Conservation (phyloP, 2,888 invertebrate species). For the Tachina lurida region DNA sequence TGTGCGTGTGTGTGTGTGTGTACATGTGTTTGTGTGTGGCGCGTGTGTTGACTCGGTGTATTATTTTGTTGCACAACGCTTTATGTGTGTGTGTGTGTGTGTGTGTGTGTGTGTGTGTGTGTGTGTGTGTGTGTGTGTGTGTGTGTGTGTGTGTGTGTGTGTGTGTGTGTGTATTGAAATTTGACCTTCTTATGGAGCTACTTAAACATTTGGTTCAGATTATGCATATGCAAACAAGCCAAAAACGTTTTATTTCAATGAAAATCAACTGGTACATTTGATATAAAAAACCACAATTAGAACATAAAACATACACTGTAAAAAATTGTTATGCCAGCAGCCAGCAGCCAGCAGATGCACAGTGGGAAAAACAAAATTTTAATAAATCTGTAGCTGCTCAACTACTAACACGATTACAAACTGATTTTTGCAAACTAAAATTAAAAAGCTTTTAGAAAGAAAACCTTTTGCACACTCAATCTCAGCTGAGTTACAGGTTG, state of each 20-base stretch:
- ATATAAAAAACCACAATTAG: slow-evolving; percentile 36
- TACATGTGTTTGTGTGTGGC: not conserved
- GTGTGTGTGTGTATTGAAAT: slow-evolving; percentile 51
- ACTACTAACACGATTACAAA: no score
- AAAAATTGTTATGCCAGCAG: not conserved
- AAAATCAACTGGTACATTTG: slow-evolving; percentile 52
- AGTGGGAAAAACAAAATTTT: no score
- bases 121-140: not conserved
- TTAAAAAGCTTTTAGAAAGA: no score
- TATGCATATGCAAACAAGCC: slow-evolving; percentile 46
- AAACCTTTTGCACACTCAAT: no score
- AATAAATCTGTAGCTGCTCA: no score
- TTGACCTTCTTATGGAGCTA: slow-evolving; percentile 67
- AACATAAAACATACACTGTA: slow-evolving; percentile 37
- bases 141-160: slow-evolving; percentile 38
- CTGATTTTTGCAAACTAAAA: no score
- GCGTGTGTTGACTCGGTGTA: not conserved
- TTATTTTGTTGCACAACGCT: not conserved
- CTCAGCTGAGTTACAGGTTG: no score
- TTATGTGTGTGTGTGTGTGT: not conserved
- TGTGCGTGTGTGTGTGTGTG: not conserved
- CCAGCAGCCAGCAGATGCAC: no score
- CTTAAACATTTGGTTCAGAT: slow-evolving; percentile 63
- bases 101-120: slow-evolving; percentile 1
- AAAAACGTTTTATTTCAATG: slow-evolving; percentile 60